Conservation (phyloP, 2,113 vertebrate genomes). For the Budorcas taxicolor region DNA sequence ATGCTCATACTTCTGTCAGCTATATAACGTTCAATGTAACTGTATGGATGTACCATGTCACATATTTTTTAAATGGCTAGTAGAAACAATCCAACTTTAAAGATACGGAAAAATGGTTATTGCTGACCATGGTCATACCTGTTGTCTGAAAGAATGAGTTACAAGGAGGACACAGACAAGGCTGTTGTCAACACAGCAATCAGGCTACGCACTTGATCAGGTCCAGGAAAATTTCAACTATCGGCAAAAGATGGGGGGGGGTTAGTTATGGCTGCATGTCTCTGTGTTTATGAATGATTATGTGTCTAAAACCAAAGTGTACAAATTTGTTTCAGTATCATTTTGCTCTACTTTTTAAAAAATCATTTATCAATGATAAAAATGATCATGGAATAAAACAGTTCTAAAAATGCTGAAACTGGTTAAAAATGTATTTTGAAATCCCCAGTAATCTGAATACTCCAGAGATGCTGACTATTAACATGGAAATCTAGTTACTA, state of each 20-base stretch:
- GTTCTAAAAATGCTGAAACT: slow-evolving; percentile 35
- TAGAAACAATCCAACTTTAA: slow-evolving; percentile 15
- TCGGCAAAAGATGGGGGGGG: neutral
- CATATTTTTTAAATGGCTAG: slow-evolving; percentile 38
- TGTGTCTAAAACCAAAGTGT: slow-evolving; percentile 26
- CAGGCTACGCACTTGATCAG: neutral
- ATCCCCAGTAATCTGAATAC: neutral
- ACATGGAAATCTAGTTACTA: neutral
- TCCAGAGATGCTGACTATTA: neutral
- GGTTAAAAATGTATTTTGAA: slow-evolving; percentile 23
- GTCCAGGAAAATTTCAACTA: slow-evolving; percentile 34
- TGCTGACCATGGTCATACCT: neutral
- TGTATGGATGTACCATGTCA: neutral
- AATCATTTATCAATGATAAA: neutral
- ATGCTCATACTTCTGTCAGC: neutral
- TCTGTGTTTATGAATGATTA: neutral
- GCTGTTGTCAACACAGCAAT: neutral
- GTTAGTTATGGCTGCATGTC: neutral
- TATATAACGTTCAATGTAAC: neutral
- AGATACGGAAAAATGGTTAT: neutral
- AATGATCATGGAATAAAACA: neutral
- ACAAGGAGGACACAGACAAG: neutral
- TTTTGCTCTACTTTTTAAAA: slow-evolving; percentile 16
- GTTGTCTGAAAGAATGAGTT: slow-evolving; percentile 21
- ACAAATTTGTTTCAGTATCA: neutral